Evolutionary conservation across 1,140 invertebrate species (phyloP).

Genomic region (Zaprionus kolodkinae): DNA sequence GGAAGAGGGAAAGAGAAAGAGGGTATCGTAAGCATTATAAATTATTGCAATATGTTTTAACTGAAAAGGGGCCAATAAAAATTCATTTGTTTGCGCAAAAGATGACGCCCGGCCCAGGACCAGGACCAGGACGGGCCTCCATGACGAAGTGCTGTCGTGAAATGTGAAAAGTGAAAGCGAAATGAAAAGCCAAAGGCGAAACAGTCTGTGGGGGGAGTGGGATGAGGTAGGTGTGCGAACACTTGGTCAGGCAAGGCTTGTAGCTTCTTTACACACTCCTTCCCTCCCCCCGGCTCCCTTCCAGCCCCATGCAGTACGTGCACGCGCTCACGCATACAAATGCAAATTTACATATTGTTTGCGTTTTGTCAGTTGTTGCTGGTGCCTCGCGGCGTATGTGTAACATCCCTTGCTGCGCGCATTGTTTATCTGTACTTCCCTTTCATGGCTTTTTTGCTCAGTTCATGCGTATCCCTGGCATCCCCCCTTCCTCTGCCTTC

Average conservation of each 20-base stretch:
- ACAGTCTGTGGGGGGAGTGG: neutral
- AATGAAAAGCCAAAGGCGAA: conserved; percentile 25
- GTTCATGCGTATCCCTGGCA: neutral
- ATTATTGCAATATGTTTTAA: conserved; percentile 74
- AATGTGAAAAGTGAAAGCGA: conserved; percentile 37
- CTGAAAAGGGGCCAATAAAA: conserved; percentile 8
- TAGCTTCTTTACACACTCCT: neutral
- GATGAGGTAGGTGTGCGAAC: neutral
- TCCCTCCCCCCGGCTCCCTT: too few relatives aligned
- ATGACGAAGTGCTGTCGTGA: conserved; percentile 58
- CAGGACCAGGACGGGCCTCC: neutral
- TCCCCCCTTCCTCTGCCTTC: neutral
- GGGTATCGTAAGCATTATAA: conserved; percentile 61
- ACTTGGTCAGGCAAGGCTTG: conserved; percentile 13
- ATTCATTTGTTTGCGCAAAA: conserved; percentile 62
- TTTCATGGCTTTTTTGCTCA: conserved; percentile 23
- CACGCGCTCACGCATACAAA: conserved; percentile 62
- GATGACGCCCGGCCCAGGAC: conserved; percentile 34
- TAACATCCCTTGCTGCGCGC: conserved; percentile 35
- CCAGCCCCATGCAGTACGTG: conserved; percentile 24
- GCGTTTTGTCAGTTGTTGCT: conserved; percentile 44
- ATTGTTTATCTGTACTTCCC: conserved; percentile 54
- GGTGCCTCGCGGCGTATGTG: conserved; percentile 58
- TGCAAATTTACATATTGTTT: conserved; percentile 65
- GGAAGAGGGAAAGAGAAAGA: neutral